phyloP scores from a whole-genome alignment of 2,113 vertebrate species.

The Puffinus mauretanicus region DNA sequence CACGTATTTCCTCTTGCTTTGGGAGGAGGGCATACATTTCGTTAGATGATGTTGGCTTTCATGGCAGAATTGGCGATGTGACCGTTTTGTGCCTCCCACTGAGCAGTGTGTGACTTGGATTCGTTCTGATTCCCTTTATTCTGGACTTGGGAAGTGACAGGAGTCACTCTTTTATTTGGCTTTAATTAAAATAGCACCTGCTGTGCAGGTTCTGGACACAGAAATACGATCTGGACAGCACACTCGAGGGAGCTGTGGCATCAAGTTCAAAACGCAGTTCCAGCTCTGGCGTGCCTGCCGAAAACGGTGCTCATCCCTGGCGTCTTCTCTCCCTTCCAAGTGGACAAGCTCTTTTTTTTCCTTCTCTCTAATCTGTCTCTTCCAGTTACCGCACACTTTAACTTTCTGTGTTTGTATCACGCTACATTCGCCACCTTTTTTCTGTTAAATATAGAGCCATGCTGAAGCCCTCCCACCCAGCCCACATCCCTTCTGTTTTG shows the following conservation, averaged over 20 bases:
- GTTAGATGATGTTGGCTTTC: background rate
- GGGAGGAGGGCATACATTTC: background rate
- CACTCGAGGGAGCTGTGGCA: background rate
- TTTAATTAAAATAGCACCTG: conserved; percentile 29
- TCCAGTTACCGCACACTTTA: conserved; percentile 10
- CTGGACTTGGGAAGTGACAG: background rate
- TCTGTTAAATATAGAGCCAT: conserved; percentile 48
- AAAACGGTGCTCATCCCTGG: background rate
- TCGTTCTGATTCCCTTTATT: conserved; percentile 12
- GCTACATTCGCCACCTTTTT: background rate
- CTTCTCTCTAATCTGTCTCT: background rate
- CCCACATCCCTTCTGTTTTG: conserved; percentile 53
- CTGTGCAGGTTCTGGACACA: background rate
- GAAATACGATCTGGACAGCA: background rate
- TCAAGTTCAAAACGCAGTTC: background rate
- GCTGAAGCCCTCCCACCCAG: conserved; percentile 35
- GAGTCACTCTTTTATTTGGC: background rate
- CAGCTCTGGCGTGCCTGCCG: background rate
- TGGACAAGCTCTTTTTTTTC: background rate
- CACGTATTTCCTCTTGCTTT: background rate
- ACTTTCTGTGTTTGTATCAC: conserved; percentile 14
- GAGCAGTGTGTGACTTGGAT: background rate
- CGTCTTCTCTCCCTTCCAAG: background rate
- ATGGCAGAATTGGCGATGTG: background rate
- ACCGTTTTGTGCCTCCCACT: background rate